These are phyloP conservation scores for Zootoca vivipara DNA, from an alignment of 2,113 vertebrate genomes.

Conservation along the genomic window DNA sequence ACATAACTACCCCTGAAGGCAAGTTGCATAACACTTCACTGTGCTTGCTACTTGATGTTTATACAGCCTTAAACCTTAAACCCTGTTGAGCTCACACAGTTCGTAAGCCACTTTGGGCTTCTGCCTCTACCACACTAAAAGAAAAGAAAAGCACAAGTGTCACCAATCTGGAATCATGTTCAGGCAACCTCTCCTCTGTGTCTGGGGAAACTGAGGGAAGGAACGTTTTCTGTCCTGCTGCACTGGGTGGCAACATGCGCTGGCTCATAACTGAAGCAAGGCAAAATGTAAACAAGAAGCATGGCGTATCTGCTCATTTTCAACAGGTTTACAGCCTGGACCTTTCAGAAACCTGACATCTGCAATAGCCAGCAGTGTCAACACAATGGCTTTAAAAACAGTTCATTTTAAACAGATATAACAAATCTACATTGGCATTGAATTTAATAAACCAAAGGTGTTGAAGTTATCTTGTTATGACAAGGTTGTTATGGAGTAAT, in stretches of 20 bases:
- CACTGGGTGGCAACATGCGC: accelerated
- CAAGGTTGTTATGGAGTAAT: constrained; percentile 37
- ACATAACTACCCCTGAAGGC: constrained; percentile 40
- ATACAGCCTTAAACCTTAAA: constrained; percentile 57
- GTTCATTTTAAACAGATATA: constrained; percentile 50
- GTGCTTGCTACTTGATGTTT: constrained; percentile 53
- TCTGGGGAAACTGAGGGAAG: constrained; percentile 36
- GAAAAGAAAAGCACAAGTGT: constrained; percentile 52
- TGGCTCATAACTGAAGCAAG: neutral
- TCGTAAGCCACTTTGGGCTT: constrained; percentile 23
- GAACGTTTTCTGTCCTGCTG: constrained; percentile 14
- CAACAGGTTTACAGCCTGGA: neutral
- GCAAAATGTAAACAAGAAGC: constrained; percentile 7
- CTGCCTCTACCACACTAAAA: constrained; percentile 46
- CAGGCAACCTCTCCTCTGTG: constrained; percentile 50
- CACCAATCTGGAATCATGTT: constrained; percentile 44
- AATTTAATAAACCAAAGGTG: constrained; percentile 17
- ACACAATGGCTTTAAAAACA: constrained; percentile 44
- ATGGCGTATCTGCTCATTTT: neutral
- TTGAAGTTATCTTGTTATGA: constrained; percentile 25
- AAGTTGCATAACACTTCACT: constrained; percentile 57
- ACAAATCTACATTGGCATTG: constrained; percentile 23
- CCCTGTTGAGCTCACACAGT: constrained; percentile 59
- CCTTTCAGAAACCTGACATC: constrained; percentile 40
- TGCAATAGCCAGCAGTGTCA: constrained; percentile 4